Conservation (phyloP, 2,113 vertebrate genomes). For the Todiramphus saurophagus region DNA sequence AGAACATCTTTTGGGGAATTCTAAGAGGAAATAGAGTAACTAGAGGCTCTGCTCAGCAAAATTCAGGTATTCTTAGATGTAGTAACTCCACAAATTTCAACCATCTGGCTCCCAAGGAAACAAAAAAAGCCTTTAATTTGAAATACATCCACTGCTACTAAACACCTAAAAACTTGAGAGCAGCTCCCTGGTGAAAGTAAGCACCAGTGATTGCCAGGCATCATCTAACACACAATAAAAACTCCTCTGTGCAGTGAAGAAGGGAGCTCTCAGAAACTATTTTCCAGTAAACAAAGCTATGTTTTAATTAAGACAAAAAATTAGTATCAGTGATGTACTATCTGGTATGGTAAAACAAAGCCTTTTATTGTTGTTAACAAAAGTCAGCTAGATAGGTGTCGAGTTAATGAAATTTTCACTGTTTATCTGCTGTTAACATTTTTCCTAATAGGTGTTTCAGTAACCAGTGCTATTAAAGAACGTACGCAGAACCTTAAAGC, state of each 20-base stretch:
- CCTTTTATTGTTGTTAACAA: background rate
- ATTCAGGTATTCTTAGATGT: background rate
- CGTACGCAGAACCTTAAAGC: background rate
- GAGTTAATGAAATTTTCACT: background rate
- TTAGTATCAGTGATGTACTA: background rate
- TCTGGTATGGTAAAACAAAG: background rate
- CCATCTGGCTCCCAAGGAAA: background rate
- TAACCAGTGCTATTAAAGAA: background rate
- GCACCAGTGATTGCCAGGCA: background rate
- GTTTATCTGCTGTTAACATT: background rate
- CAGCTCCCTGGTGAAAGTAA: background rate
- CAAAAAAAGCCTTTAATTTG: background rate
- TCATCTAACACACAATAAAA: background rate
- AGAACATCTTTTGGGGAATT: background rate
- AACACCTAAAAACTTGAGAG: background rate
- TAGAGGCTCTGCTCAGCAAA: background rate
- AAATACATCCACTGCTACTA: background rate
- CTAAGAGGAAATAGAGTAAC: background rate
- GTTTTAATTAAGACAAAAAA: constrained; percentile 25
- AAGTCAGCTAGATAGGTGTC: background rate
- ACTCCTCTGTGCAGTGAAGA: accelerated
- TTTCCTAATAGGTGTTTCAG: background rate
- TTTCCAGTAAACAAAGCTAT: background rate
- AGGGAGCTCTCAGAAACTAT: background rate
- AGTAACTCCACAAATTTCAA: background rate